A percentile compares a stretch with the other conserved stretches of the same genome.
phyloP scores from a whole-genome alignment of 2,888 invertebrate species.

The Andrena trimmerana region DNA sequence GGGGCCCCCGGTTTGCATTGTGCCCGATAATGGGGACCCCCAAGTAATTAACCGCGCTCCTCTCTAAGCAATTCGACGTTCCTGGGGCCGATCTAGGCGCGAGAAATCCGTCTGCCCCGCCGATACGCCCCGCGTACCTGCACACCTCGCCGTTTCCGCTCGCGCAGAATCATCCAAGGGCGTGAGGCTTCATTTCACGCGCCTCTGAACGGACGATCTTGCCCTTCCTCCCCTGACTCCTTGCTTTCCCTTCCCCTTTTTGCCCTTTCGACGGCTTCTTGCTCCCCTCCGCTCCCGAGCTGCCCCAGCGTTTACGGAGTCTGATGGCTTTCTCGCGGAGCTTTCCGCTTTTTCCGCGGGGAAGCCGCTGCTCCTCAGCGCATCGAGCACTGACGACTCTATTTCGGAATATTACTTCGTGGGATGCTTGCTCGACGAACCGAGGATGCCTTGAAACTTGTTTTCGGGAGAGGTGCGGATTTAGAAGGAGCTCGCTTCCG shows the following conservation, averaged over 20 bases:
- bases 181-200: slow-evolving; percentile 60
- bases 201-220: neutral
- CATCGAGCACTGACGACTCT: neutral
- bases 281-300: neutral
- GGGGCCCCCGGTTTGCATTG: slow-evolving; percentile 50
- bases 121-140: neutral
- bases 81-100: slow-evolving; percentile 7
- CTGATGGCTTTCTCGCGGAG: slow-evolving; percentile 5
- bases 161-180: slow-evolving; percentile 54
- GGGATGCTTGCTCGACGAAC: neutral
- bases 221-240: neutral
- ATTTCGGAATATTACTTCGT: neutral
- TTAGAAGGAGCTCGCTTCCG: neutral
- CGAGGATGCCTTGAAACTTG: neutral
- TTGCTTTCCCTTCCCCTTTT: neutral
- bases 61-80: slow-evolving; percentile 37
- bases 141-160: slow-evolving; percentile 43
- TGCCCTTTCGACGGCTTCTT: neutral
- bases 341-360: neutral
- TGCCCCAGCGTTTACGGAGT: neutral
- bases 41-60: slow-evolving; percentile 71
- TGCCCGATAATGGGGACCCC: slow-evolving; percentile 70
- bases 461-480: neutral
- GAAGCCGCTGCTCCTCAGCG: neutral
- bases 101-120: slow-evolving; percentile 29